Evolutionary conservation across 2,113 vertebrate genomes (phyloP).

Genomic region (Eulemur rufifrons): DNA sequence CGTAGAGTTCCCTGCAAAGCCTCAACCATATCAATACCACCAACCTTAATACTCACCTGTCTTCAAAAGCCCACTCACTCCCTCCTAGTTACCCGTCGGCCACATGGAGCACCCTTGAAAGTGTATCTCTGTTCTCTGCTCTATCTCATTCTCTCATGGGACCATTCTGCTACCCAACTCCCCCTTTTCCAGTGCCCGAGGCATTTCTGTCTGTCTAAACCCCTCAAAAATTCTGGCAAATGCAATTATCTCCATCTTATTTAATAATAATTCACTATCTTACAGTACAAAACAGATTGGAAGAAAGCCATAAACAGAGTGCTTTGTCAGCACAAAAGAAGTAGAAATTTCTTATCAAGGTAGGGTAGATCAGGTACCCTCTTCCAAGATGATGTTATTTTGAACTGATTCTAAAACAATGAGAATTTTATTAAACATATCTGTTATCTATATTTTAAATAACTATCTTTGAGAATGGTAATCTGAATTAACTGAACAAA

Average conservation of each 20-base stretch:
- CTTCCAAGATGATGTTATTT: not conserved
- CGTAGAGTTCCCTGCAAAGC: not conserved
- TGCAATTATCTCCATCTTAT: not conserved
- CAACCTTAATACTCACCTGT: rapidly evolving
- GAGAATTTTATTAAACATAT: not conserved
- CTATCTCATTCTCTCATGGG: not conserved
- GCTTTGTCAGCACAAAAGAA: not conserved
- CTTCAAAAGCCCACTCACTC: not conserved
- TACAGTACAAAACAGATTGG: not conserved
- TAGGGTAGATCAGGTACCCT: not conserved
- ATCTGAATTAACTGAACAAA: not conserved
- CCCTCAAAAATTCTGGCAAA: not conserved
- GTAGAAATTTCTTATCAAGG: not conserved
- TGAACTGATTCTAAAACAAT: not conserved
- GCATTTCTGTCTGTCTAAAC: not conserved
- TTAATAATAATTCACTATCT: not conserved
- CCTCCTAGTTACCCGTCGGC: not conserved
- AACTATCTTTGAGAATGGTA: not conserved
- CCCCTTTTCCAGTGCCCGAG: not conserved
- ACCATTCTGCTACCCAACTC: not conserved
- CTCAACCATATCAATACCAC: not conserved
- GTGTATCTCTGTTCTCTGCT: not conserved
- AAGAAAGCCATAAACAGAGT: not conserved
- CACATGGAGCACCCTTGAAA: not conserved
- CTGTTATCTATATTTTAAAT: not conserved